Percentiles rank a stretch among this genome's conserved stretches.
phyloP scores from a whole-genome alignment of 2,113 vertebrate species.

The Atherinomorus stipes region DNA sequence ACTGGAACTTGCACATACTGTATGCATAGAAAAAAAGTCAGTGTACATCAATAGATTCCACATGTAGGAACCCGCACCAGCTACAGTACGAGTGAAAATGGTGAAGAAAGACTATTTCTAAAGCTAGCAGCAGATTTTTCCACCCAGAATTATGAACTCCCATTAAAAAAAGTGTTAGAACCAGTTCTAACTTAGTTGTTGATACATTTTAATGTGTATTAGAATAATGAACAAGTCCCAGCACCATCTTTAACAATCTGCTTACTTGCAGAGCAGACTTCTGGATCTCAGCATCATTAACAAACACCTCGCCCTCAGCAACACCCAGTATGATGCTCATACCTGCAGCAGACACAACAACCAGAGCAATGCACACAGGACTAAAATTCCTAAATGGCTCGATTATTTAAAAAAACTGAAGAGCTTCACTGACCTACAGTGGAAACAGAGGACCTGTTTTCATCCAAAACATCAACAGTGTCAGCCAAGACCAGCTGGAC shows the following conservation, averaged over 20 bases:
- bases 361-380: accelerated
- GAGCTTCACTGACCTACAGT: slow-evolving; percentile 89
- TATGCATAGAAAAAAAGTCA: too few species aligned
- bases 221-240: not conserved
- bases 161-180: not conserved
- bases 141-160: not conserved
- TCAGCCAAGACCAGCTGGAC: slow-evolving; percentile 92
- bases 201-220: not conserved
- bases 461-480: slow-evolving; percentile 91
- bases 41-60: too few species aligned
- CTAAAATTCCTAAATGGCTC: not conserved
- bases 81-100: too few species aligned
- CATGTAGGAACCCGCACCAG: too few species aligned
- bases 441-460: slow-evolving; percentile 87
- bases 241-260: not conserved
- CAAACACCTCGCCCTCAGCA: slow-evolving; percentile 94
- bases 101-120: too few species aligned
- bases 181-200: not conserved
- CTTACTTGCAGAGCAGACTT: slow-evolving; percentile 93
- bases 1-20: too few species aligned
- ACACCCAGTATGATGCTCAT: slow-evolving; percentile 97
- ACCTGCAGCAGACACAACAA: slow-evolving; percentile 74
- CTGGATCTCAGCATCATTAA: slow-evolving; percentile 96
- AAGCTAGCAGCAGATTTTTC: not conserved
- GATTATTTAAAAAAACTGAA: accelerated